Base-by-base conservation (phyloP, 2,113 vertebrate species). In the Myrmecophaga tridactyla region DNA sequence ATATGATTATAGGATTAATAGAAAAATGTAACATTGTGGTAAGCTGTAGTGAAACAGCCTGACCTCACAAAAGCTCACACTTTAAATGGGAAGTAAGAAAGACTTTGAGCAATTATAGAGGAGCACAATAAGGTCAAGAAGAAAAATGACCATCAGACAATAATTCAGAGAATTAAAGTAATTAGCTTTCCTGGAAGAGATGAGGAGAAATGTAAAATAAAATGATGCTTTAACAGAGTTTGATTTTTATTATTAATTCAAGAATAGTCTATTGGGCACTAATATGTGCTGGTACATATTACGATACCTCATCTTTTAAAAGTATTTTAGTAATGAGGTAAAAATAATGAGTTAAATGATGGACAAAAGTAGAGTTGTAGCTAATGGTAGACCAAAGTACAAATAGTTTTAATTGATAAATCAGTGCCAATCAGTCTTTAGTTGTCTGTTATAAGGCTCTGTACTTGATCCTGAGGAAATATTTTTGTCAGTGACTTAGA, bases 161-260 rank as follows among this genome's bases (percentile, higher is more conserved):
- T 23, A 83, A 85, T 25, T 62, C n/a, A 95, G 25, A 84, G 7
- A 92, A 51, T 77, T 8, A 63, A 53, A 36, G 0, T 63, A 31
- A 43, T 77, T 83, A 76, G 80, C n/a, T 51, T 17, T 73, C 80
- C 21, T 18, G n/a, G 29, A 1, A 21, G 43, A 31, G 36, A 89
- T 29, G 41, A 93, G 3, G 9, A 3, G 69, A 69, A 58, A 34
- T 73, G 43, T 70, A 62, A 77, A 65, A 80, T 43, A 78, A 84
- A 72, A 73, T 25, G 6, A 67, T 75, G 10, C 27, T 80, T 78
- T 73, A 62, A n/a, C 39, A 4, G 23, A 92, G 17, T 51, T 36
- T 46, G 25, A 81, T 56, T 85, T 92, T n/a, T n/a, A n/a, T 80
- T 95, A 39, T 67, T 86, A 56, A 34, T 92, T 90, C 13, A 78